Conservation (phyloP, 2,888 invertebrate species). For the Caenorhabditis sp. region DNA sequence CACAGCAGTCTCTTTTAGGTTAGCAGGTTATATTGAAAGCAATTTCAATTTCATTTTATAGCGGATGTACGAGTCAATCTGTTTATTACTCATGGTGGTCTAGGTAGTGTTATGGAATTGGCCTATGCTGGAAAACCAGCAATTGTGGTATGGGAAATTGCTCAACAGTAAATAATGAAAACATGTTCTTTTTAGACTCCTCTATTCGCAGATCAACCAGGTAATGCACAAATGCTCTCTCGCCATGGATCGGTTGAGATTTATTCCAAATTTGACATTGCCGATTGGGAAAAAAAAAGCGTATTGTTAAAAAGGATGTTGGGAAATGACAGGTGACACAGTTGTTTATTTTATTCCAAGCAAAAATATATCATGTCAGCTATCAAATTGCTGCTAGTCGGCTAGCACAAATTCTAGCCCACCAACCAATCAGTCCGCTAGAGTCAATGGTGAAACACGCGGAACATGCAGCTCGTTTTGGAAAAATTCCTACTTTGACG, state of each 20-base stretch:
- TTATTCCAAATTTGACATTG: conserved; percentile 45
- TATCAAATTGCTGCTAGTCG: conserved; percentile 46
- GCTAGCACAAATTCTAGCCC: conserved; percentile 39
- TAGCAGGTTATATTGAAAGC: conserved; percentile 6
- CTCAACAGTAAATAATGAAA: background rate
- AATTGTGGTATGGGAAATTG: no score
- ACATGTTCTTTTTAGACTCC: conserved; percentile 25
- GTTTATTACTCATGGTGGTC: conserved; percentile 59
- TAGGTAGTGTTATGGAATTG: conserved; percentile 52
- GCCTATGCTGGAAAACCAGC: conserved; percentile 58
- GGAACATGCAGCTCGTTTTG: conserved; percentile 57
- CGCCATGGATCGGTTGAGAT: conserved; percentile 42
- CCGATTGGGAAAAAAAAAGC: conserved; percentile 40
- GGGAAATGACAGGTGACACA: conserved; percentile 10
- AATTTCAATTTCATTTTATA: no score
- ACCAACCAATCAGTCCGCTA: conserved; percentile 48
- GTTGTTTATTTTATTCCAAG: background rate
- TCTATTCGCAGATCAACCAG: conserved; percentile 51
- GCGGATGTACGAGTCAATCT: conserved; percentile 46
- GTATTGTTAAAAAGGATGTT: conserved; percentile 32
- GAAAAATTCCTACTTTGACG: conserved; percentile 37
- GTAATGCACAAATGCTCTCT: conserved; percentile 50
- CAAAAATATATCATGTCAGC: conserved; percentile 1
- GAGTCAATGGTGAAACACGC: conserved; percentile 42
- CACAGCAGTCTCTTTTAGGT: conserved; percentile 48